Evolutionary conservation across 2,888 invertebrate species (phyloP).

Genomic region (Mesorhabditis belari): DNA sequence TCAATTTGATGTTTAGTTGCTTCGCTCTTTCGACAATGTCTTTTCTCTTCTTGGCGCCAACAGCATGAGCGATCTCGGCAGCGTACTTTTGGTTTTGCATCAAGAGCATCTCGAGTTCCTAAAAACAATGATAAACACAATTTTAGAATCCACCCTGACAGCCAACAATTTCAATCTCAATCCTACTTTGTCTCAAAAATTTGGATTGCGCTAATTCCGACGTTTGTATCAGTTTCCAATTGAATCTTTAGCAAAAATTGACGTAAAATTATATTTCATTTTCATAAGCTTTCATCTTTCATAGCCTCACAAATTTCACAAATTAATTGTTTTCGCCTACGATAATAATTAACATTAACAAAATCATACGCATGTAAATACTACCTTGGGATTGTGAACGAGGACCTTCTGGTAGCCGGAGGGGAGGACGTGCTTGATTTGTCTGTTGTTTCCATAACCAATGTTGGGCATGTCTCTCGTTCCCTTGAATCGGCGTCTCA

Average conservation of each 20-base stretch:
- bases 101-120: slow-evolving; percentile 92
- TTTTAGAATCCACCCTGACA: background rate
- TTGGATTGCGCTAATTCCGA: no score
- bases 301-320: background rate
- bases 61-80: slow-evolving; percentile 93
- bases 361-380: no score
- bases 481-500: slow-evolving; percentile 96
- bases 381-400: slow-evolving; percentile 78
- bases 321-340: background rate
- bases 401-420: slow-evolving; percentile 94
- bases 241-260: no score
- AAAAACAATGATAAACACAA: slow-evolving; percentile 40
- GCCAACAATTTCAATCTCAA: background rate
- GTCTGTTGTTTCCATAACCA: slow-evolving; percentile 92
- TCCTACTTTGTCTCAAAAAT: no score
- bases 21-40: slow-evolving; percentile 83
- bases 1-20: slow-evolving; percentile 86
- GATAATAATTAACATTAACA: background rate
- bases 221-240: no score
- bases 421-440: slow-evolving; percentile 88
- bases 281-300: no score
- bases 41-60: slow-evolving; percentile 95
- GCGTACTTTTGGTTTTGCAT: slow-evolving; percentile 98
- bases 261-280: no score
- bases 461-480: slow-evolving; percentile 98